phyloP scores from a whole-genome alignment of 2,888 invertebrate species.

The Pyrochroa serraticornis region DNA sequence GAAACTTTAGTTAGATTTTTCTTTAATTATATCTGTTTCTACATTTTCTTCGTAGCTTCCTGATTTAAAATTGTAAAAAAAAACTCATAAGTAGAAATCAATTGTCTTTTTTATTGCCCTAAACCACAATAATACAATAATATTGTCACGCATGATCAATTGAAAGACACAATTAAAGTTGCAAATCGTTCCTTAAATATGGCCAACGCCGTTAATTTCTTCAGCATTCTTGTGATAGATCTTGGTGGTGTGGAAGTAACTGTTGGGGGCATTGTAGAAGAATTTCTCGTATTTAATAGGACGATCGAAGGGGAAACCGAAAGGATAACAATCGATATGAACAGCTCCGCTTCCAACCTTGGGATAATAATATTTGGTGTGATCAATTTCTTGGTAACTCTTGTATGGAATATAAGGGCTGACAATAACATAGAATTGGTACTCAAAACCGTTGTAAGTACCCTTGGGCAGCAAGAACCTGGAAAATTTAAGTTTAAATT shows the following conservation, averaged over 20 bases:
- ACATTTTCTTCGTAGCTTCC: no score
- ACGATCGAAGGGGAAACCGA: slow-evolving; percentile 79
- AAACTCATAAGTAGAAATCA: no score
- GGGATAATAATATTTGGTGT: slow-evolving; percentile 24
- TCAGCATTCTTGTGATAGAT: slow-evolving; percentile 48
- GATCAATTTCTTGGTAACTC: slow-evolving; percentile 29
- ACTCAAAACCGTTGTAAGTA: slow-evolving; percentile 65
- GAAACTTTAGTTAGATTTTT: no score
- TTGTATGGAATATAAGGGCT: slow-evolving; percentile 55
- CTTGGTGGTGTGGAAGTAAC: slow-evolving; percentile 68
- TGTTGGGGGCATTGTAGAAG: slow-evolving; percentile 71
- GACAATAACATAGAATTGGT: slow-evolving; percentile 61
- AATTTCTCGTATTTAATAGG: slow-evolving; percentile 61
- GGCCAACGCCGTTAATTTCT: slow-evolving; percentile 40
- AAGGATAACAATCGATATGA: slow-evolving; percentile 65
- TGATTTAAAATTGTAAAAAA: no score
- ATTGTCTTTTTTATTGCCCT: no score
- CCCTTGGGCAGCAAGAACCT: slow-evolving; percentile 74
- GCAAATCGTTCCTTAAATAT: no score
- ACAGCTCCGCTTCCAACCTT: slow-evolving; percentile 15
- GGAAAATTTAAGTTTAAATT: background rate
- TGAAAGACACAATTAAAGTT: no score
- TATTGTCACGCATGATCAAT: no score
- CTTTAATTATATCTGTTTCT: no score
- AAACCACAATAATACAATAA: no score